Evolutionary conservation across 2,113 vertebrate species (phyloP).

Genomic region (Tauraco erythrolophus): DNA sequence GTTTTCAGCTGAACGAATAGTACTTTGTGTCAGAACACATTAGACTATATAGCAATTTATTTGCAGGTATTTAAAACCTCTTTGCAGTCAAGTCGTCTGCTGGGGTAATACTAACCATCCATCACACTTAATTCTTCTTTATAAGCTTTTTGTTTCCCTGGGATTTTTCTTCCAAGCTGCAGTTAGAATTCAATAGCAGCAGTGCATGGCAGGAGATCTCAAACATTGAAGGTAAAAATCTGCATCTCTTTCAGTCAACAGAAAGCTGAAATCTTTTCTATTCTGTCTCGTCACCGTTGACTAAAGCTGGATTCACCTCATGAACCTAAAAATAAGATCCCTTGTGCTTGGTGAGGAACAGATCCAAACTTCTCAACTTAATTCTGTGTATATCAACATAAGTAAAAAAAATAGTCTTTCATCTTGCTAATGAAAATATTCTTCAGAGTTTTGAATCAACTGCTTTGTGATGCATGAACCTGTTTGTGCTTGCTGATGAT

Average conservation of each 20-base stretch:
- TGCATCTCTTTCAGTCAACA: background rate
- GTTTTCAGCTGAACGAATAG: background rate
- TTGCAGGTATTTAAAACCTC: background rate
- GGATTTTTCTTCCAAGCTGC: background rate
- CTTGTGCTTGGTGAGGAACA: background rate
- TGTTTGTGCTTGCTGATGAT: background rate
- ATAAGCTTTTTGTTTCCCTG: background rate
- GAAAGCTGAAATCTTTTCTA: background rate
- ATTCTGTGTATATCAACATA: background rate
- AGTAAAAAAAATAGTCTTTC: background rate
- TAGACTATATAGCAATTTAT: background rate
- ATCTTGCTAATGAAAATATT: background rate
- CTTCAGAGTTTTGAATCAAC: background rate
- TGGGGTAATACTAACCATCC: background rate
- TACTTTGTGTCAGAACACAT: background rate
- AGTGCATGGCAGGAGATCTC: background rate
- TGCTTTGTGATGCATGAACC: background rate
- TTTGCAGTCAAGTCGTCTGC: background rate
- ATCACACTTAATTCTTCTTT: background rate
- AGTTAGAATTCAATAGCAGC: background rate
- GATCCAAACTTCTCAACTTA: background rate
- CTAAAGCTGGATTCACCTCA: background rate
- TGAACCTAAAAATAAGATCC: background rate
- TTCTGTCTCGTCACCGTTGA: background rate
- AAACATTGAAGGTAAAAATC: background rate